Evolutionary conservation across 2,888 invertebrate species (phyloP).

Genomic region (Andrena camellia): DNA sequence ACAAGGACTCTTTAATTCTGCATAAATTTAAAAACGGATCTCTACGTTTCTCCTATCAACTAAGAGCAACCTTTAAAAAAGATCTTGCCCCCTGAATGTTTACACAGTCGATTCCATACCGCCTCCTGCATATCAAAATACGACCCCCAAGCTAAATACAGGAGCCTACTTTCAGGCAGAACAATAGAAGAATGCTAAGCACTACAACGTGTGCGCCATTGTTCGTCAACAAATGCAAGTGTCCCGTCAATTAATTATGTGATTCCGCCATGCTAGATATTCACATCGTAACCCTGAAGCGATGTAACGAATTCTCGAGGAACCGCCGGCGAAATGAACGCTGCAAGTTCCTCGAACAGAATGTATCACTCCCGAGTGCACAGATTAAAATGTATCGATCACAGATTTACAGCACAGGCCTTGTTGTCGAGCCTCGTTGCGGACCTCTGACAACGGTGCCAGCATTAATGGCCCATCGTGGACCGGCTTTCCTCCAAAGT

Average conservation of each 20-base stretch:
- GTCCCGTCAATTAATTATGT: conserved; percentile 12
- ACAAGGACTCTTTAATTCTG: too few relatives aligned
- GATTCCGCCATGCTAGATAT: not conserved
- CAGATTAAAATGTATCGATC: conserved; percentile 56
- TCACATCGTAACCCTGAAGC: not conserved
- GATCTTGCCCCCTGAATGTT: too few relatives aligned
- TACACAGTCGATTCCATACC: too few relatives aligned
- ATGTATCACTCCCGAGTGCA: conserved; percentile 11
- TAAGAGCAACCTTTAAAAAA: too few relatives aligned
- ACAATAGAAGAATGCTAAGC: not conserved
- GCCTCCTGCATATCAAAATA: too few relatives aligned
- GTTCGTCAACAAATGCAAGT: not conserved
- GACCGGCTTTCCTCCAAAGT: not conserved
- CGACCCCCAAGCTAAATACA: too few relatives aligned
- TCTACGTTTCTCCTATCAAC: too few relatives aligned
- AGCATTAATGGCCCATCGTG: conserved; percentile 16
- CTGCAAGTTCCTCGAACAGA: not conserved
- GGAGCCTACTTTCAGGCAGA: too few relatives aligned
- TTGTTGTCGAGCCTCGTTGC: not conserved
- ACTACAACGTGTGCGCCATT: not conserved
- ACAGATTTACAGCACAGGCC: conserved; percentile 32
- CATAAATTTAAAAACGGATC: too few relatives aligned
- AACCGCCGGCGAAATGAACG: not conserved
- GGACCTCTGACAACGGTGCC: conserved; percentile 4
- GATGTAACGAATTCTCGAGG: not conserved